Evolutionary conservation across 2,797 vertebrate species (phyloP).

Genomic region (Bradypodion ventrale): DNA sequence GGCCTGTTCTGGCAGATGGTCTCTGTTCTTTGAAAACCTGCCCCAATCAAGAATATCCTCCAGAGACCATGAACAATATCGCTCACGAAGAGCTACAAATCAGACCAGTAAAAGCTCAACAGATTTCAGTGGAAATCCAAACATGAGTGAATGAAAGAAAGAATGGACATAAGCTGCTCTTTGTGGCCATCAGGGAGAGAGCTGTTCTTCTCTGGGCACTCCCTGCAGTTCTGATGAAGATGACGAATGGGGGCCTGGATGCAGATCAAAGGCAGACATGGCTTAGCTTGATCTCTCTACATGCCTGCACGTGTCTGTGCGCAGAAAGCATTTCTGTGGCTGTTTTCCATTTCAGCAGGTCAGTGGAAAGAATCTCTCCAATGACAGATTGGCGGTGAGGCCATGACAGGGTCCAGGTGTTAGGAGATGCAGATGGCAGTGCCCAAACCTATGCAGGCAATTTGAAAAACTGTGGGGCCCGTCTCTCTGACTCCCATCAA

Average conservation of each 20-base stretch:
- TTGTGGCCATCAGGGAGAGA: background rate
- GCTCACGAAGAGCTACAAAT: conserved; percentile 4
- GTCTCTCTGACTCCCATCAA: background rate
- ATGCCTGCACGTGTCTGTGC: conserved; percentile 4
- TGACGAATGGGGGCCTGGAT: conserved; percentile 30
- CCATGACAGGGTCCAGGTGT: background rate
- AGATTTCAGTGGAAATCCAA: conserved; percentile 2
- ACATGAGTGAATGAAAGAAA: background rate
- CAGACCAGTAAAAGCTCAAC: background rate
- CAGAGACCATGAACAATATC: conserved; percentile 1
- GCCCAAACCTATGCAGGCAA: background rate
- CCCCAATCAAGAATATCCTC: background rate
- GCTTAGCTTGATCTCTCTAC: conserved; percentile 25
- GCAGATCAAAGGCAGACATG: conserved; percentile 29
- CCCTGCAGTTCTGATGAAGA: conserved; percentile 17
- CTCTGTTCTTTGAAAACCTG: background rate
- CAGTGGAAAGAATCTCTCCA: conserved; percentile 19
- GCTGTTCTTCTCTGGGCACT: background rate
- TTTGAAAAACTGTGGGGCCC: background rate
- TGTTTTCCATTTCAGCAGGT: conserved; percentile 34
- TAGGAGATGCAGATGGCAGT: conserved; percentile 7
- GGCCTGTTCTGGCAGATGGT: background rate
- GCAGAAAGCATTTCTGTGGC: conserved; percentile 30
- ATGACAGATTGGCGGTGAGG: background rate
- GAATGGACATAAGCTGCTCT: background rate